Conservation (phyloP, 2,888 invertebrate genomes). For the Epinotia nisella region DNA sequence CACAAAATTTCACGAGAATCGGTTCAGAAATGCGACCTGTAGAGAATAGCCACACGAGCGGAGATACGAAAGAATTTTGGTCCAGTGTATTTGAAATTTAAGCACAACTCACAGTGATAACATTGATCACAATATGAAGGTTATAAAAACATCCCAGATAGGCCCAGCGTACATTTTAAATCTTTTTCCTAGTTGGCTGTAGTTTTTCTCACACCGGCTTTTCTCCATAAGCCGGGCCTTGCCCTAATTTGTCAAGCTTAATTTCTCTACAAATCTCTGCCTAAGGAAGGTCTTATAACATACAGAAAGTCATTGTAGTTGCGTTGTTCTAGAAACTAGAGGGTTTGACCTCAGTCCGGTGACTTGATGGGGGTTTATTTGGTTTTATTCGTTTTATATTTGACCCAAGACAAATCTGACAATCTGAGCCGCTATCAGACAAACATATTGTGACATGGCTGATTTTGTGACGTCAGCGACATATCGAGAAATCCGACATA, state of each 20-base stretch:
- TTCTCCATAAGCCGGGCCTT: not conserved
- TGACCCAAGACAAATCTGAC: not conserved
- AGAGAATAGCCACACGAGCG: too few relatives aligned
- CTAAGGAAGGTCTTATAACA: not conserved
- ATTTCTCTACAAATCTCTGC: not conserved
- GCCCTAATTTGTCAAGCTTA: conserved; percentile 17
- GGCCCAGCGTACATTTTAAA: not conserved
- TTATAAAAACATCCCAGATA: not conserved
- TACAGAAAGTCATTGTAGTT: not conserved
- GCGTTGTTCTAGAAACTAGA: not conserved
- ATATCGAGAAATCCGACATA: too few relatives aligned
- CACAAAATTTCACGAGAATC: too few relatives aligned
- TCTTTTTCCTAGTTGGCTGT: not conserved
- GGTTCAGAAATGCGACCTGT: too few relatives aligned
- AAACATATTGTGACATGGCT: too few relatives aligned
- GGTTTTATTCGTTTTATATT: not conserved
- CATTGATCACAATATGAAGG: too few relatives aligned
- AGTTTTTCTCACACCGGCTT: not conserved
- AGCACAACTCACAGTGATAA: too few relatives aligned
- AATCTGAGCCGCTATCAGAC: too few relatives aligned
- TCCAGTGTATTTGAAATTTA: too few relatives aligned
- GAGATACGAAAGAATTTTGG: too few relatives aligned
- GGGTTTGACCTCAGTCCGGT: not conserved
- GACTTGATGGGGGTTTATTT: not conserved
- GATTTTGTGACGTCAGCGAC: too few relatives aligned